A percentile compares a stretch with the other conserved stretches of the same genome.
Conservation (phyloP, 2,888 invertebrate genomes). For the Scaptomyza parva region DNA sequence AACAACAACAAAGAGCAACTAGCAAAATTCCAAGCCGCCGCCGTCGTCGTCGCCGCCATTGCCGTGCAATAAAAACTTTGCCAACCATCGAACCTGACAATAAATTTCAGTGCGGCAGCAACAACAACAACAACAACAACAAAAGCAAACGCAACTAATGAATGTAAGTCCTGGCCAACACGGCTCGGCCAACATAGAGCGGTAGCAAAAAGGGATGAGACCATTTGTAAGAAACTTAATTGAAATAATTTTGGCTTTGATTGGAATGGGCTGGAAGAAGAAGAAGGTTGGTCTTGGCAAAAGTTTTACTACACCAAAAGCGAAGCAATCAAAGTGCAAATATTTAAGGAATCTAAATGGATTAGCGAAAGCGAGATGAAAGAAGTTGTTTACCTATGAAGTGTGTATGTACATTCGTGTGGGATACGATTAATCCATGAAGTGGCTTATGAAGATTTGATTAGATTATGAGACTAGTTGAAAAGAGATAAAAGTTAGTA, state of each 20-base stretch:
- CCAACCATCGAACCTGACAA: conserved; percentile 75
- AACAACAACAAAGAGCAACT: conserved; percentile 49
- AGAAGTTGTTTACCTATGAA: conserved; percentile 14
- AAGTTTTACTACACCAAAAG: conserved; percentile 61
- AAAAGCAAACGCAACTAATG: conserved; percentile 73
- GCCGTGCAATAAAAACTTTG: conserved; percentile 73
- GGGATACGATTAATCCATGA: conserved; percentile 8
- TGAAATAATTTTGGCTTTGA: conserved; percentile 72
- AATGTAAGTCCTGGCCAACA: conserved; percentile 53
- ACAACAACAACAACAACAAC: conserved; percentile 61
- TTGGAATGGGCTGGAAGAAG: conserved; percentile 6
- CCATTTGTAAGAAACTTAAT: conserved; percentile 71
- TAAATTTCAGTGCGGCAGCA: conserved; percentile 59
- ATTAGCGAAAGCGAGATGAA: not conserved
- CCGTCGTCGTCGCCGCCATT: conserved; percentile 35
- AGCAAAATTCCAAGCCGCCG: conserved; percentile 45
- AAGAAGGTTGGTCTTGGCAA: conserved; percentile 11
- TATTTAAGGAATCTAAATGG: conserved; percentile 17
- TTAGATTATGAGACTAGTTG: not conserved
- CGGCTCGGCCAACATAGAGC: not conserved
- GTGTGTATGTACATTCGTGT: too few species aligned
- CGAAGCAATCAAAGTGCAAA: conserved; percentile 67
- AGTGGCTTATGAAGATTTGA: not conserved
- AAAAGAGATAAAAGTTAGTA: not conserved
- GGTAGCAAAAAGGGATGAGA: not conserved